Conservation (phyloP, 2,113 vertebrate species). For the Myrmecobius fasciatus region DNA sequence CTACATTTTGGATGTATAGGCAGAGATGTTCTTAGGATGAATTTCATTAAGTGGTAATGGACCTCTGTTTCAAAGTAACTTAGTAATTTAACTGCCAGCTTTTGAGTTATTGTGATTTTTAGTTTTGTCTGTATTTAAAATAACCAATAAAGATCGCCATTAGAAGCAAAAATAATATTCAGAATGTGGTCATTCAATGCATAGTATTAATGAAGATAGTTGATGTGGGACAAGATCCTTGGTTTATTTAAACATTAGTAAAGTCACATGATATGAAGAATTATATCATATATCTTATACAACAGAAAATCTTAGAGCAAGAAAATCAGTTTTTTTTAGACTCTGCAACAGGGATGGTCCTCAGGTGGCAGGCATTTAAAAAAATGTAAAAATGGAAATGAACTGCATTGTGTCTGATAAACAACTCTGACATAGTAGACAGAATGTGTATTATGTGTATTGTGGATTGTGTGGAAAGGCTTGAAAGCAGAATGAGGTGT, state of each 20-base stretch:
- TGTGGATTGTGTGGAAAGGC: conserved; percentile 58
- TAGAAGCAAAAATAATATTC: background rate
- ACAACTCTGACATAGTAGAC: conserved; percentile 25
- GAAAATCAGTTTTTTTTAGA: background rate
- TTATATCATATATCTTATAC: background rate
- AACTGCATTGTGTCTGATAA: conserved; percentile 1
- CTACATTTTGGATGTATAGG: background rate
- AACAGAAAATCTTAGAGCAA: background rate
- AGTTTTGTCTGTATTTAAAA: background rate
- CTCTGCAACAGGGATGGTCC: background rate
- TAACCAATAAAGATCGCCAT: background rate
- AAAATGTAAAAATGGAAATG: conserved; percentile 29
- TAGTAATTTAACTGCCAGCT: background rate
- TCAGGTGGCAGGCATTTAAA: conserved; percentile 10
- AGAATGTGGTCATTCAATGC: conserved; percentile 40
- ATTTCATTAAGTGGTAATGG: background rate
- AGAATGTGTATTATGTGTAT: conserved; percentile 38
- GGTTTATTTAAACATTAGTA: background rate
- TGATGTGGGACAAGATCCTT: background rate
- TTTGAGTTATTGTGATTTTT: background rate
- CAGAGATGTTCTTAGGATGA: background rate
- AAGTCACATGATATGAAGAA: conserved; percentile 24
- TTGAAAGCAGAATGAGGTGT: conserved; percentile 50
- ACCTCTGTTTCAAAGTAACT: background rate
- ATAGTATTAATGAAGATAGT: conserved; percentile 17